Evolutionary conservation across 2,113 vertebrate species (phyloP).

Genomic region (Cairina moschata): DNA sequence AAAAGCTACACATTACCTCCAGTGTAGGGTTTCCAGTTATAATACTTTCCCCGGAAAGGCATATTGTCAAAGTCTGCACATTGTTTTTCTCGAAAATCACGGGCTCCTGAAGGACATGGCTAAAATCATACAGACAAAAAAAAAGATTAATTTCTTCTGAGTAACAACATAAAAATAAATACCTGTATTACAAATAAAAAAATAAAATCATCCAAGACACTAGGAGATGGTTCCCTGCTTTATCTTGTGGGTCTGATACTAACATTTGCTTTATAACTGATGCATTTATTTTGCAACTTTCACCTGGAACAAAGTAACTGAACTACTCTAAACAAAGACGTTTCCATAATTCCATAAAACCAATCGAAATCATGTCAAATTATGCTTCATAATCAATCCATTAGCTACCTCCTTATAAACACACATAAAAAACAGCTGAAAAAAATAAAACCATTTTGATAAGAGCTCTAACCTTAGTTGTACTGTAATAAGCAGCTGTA

Average conservation of each 20-base stretch:
- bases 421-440: constrained; percentile 45
- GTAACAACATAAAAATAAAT: constrained; percentile 18
- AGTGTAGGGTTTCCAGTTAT: constrained; percentile 99
- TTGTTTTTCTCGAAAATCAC: constrained; percentile 97
- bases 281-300: constrained; percentile 2
- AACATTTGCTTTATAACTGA: constrained; percentile 22
- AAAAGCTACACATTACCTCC: constrained; percentile 84
- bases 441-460: constrained; percentile 31
- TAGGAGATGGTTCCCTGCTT: neutral
- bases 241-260: neutral
- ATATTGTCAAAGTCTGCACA: constrained; percentile 96
- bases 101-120: constrained; percentile 88
- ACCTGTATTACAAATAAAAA: constrained; percentile 1
- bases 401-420: constrained; percentile 51
- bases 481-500: neutral
- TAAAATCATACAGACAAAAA: constrained; percentile 68
- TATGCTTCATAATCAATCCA: constrained; percentile 27
- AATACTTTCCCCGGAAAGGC: constrained; percentile 97
- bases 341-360: constrained; percentile 12
- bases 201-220: neutral
- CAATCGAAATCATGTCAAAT: constrained; percentile 29
- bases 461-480: neutral
- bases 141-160: constrained; percentile 48
- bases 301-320: constrained; percentile 34
- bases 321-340: constrained; percentile 61